Evolutionary conservation across 2,888 invertebrate species (phyloP).

Genomic region (Rhingia campestris): DNA sequence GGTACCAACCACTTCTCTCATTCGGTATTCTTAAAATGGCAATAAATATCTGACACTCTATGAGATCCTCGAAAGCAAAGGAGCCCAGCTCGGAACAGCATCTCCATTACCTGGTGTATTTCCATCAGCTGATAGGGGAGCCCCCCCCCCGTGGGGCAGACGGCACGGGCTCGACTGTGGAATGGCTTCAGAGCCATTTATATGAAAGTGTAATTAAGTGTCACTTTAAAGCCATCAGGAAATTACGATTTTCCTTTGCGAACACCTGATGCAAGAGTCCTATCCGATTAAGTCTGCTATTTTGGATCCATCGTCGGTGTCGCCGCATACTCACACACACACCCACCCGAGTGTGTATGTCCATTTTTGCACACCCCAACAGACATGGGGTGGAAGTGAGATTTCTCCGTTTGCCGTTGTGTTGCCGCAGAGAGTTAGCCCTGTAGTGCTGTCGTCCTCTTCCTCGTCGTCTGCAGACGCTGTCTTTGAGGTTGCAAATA

Average conservation of each 20-base stretch:
- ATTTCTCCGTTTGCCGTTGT: conserved; percentile 7
- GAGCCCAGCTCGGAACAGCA: conserved; percentile 26
- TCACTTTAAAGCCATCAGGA: conserved; percentile 76
- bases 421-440: neutral
- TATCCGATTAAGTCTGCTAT: conserved; percentile 72
- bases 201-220: conserved; percentile 76
- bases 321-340: conserved; percentile 26
- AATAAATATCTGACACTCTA: conserved; percentile 65
- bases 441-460: conserved; percentile 15
- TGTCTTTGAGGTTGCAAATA: conserved; percentile 61
- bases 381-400: neutral
- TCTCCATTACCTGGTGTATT: conserved; percentile 53
- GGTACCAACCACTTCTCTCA: conserved; percentile 1
- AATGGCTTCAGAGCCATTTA: conserved; percentile 68
- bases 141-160: conserved; percentile 9
- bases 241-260: conserved; percentile 75
- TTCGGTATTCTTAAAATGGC: conserved; percentile 48
- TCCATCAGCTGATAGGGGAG: conserved; percentile 26
- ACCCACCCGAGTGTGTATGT: conserved; percentile 19
- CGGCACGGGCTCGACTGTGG: neutral
- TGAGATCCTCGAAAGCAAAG: conserved; percentile 30
- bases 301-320: conserved; percentile 56
- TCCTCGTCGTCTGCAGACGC: conserved; percentile 22
- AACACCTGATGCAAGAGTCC: conserved; percentile 75
- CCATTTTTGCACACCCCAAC: neutral